Conservation (phyloP, 1,140 invertebrate species). For the Drosophila subpulchrella region DNA sequence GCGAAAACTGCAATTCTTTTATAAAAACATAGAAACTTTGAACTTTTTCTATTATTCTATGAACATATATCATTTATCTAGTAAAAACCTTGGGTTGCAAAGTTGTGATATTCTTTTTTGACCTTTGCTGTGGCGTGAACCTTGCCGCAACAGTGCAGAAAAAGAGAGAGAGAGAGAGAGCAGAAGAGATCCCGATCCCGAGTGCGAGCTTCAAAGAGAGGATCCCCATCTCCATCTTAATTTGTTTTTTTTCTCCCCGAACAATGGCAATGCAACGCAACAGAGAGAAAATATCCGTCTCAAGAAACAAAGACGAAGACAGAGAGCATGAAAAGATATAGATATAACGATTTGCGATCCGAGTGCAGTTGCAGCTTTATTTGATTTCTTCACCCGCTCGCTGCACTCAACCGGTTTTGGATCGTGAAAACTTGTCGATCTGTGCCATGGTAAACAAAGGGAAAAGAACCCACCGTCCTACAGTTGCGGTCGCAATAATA, state of each 20-base stretch:
- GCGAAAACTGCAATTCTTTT: not conserved
- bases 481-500: slow-evolving; percentile 1
- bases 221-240: not conserved
- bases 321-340: slow-evolving; percentile 27
- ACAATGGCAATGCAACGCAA: slow-evolving; percentile 27
- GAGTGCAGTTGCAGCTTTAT: slow-evolving; percentile 33
- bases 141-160: slow-evolving; percentile 34
- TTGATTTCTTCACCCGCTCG: slow-evolving; percentile 28
- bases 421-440: slow-evolving; percentile 39
- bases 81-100: too few relatives aligned
- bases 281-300: slow-evolving; percentile 1
- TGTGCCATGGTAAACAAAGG: slow-evolving; percentile 42
- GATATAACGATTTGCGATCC: slow-evolving; percentile 38
- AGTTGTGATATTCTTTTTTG: not conserved
- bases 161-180: slow-evolving; percentile 17
- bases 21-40: too few relatives aligned
- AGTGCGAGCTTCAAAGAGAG: slow-evolving; percentile 9
- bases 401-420: slow-evolving; percentile 41
- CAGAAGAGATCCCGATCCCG: not conserved
- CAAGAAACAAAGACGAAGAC: slow-evolving; percentile 29
- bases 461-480: slow-evolving; percentile 20
- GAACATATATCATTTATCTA: too few relatives aligned
- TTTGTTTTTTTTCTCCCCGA: slow-evolving; percentile 25
- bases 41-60: too few relatives aligned
- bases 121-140: slow-evolving; percentile 20